These are phyloP conservation scores for Chalcis sispes DNA, from an alignment of 2,888 invertebrate species.

Conservation along the genomic window DNA sequence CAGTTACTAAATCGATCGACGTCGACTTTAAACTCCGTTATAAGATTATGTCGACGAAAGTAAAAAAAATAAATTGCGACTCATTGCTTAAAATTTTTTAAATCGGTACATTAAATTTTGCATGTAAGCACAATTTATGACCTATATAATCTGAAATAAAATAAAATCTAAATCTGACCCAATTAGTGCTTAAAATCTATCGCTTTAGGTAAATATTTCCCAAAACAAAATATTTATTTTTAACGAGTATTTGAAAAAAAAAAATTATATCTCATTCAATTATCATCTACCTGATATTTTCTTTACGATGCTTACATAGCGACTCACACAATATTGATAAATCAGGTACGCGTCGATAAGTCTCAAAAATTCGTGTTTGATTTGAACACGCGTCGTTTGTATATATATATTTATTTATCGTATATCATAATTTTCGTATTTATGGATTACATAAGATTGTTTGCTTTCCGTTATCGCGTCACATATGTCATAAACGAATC, in stretches of 20 bases:
- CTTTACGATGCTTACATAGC: slow-evolving; percentile 9
- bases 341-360: slow-evolving; percentile 27
- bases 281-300: slow-evolving; percentile 10
- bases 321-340: slow-evolving; percentile 4
- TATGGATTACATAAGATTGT: slow-evolving; percentile 4
- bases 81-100: too few species aligned
- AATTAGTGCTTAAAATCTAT: too few species aligned
- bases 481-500: background rate
- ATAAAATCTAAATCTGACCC: too few species aligned
- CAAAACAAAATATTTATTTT: too few species aligned
- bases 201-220: too few species aligned
- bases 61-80: too few species aligned
- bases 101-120: too few species aligned
- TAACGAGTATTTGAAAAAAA: background rate
- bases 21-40: too few species aligned
- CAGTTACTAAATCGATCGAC: too few species aligned
- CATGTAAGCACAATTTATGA: too few species aligned
- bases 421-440: slow-evolving; percentile 23
- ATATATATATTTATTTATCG: background rate
- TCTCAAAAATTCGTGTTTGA: slow-evolving; percentile 30
- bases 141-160: too few species aligned
- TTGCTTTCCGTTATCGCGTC: background rate
- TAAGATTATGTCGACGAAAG: too few species aligned
- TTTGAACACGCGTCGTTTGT: background rate
- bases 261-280: background rate